These are phyloP conservation scores for Netelia fuscicornis DNA, from an alignment of 2,888 invertebrate genomes.

Conservation along the genomic window DNA sequence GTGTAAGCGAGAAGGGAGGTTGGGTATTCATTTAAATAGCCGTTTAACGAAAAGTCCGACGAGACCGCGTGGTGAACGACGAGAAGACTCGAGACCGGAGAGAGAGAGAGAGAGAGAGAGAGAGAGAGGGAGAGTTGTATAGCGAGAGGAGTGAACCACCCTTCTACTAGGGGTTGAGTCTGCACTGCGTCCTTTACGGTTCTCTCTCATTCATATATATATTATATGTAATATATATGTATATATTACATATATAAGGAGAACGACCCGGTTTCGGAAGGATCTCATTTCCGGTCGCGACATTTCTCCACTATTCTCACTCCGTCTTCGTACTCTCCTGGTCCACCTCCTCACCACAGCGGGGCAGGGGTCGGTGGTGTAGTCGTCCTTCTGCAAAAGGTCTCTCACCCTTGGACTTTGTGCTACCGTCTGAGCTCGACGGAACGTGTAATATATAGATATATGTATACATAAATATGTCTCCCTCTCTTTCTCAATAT, in stretches of 20 bases:
- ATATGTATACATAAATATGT: background rate
- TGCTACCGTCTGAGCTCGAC: constrained; percentile 19
- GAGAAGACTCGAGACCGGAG: constrained; percentile 20
- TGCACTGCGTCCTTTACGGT: constrained; percentile 25
- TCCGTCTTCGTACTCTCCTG: background rate
- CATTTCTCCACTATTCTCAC: constrained; percentile 60
- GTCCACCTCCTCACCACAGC: constrained; percentile 2
- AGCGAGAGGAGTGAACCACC: constrained; percentile 5
- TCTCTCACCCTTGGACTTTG: constrained; percentile 27
- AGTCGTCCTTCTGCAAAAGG: constrained; percentile 41
- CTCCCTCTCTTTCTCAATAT: background rate
- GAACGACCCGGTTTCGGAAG: constrained; percentile 68
- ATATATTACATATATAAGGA: constrained; percentile 17
- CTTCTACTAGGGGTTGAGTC: background rate
- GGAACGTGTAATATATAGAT: constrained; percentile 20
- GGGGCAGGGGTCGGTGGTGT: constrained; percentile 16
- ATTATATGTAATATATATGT: background rate
- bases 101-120: background rate
- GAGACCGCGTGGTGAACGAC: constrained; percentile 52
- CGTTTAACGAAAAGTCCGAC: constrained; percentile 61
- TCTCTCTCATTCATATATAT: constrained; percentile 4
- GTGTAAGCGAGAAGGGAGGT: background rate
- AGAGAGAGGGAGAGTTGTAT: background rate
- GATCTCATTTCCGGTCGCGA: constrained; percentile 72
- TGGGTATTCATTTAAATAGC: constrained; percentile 64